Evolutionary conservation across 1,140 invertebrate species (phyloP), one percentile per base, ranked within the genome.

Genomic region (Ips typographus): DNA sequence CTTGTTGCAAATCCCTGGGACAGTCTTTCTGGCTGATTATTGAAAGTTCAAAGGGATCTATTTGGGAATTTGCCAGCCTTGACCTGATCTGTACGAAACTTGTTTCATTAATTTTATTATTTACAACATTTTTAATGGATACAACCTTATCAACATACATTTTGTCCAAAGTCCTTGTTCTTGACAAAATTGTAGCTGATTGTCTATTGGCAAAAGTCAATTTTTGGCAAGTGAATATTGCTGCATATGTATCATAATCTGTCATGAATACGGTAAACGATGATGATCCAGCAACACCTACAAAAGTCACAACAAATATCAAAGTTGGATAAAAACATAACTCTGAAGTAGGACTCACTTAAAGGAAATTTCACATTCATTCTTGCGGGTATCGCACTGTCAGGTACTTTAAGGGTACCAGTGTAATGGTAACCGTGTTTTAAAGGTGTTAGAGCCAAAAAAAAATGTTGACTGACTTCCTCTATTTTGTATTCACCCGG

Each of bases 221-320:
- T 77, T 88, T 90, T 79, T 94, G 92, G 71, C 92, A 94, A 0
- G 90, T 90, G 78, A 90, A 94, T 22, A 94, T 85, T 1, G 85
- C 90, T 2, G 90, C 91, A 75, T 91, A 93, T 1, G 81, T 88
- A 0, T 81, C 81, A 72, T 94, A 94, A 76, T 94, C 92, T 0
- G 91, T 92, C 56, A 84, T 82, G 72, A 93, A 85, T 0, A 94
- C 82, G 1, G 88, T 87, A 77, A 92, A 93, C 5, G 87, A 87
- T 0, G 91, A 89, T 49, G 84, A 87, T 2, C 91, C 91, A 2
- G 89, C 90, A 41, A 92, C 82, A 80, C 86, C 91, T 92, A 44
- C 39, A 22, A 22, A 22, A 22, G 22, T 22, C 22, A 22, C 22
- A 22, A 22, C 22, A 22, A 22, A 22, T 47, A 47, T 47, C 5